Evolutionary conservation across 2,113 vertebrate genomes (phyloP).

Genomic region (Boulengeromyrus knoepffleri): DNA sequence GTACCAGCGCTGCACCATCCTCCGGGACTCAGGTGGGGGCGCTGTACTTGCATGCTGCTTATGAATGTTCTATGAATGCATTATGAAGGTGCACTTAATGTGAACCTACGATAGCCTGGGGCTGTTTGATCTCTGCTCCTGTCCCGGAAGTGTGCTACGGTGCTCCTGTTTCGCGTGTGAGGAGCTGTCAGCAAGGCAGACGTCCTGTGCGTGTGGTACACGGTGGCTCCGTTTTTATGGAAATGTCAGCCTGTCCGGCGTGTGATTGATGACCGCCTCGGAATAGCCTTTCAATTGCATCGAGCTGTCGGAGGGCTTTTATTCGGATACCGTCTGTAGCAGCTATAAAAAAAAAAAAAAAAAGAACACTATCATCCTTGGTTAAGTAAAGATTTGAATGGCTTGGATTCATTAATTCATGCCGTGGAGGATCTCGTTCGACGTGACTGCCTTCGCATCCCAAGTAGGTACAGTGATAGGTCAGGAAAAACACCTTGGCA

Average conservation of each 20-base stretch:
- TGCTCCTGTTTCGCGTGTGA: not conserved
- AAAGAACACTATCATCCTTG: not conserved
- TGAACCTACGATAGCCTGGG: not conserved
- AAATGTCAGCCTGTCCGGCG: not conserved
- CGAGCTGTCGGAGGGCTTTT: not conserved
- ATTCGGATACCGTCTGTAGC: not conserved
- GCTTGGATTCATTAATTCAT: not conserved
- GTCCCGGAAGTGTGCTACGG: not conserved
- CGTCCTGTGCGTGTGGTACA: not conserved
- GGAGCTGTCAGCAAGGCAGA: not conserved
- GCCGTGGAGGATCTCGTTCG: not conserved
- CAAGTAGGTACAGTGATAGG: not conserved
- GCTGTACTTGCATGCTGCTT: not conserved
- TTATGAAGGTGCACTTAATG: too few species aligned
- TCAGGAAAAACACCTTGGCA: not conserved
- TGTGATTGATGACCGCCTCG: not conserved
- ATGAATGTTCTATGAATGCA: not conserved
- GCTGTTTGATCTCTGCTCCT: not conserved
- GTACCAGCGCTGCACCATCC: slow-evolving; percentile 78
- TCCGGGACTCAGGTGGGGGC: slow-evolving; percentile 80
- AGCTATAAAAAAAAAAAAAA: not conserved
- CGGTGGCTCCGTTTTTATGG: not conserved
- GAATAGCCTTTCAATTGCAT: not conserved
- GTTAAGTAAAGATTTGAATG: not conserved
- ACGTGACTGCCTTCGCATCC: not conserved